Base-by-base conservation (phyloP, 2,113 vertebrate genomes). In the Chionodraco myersi region DNA sequence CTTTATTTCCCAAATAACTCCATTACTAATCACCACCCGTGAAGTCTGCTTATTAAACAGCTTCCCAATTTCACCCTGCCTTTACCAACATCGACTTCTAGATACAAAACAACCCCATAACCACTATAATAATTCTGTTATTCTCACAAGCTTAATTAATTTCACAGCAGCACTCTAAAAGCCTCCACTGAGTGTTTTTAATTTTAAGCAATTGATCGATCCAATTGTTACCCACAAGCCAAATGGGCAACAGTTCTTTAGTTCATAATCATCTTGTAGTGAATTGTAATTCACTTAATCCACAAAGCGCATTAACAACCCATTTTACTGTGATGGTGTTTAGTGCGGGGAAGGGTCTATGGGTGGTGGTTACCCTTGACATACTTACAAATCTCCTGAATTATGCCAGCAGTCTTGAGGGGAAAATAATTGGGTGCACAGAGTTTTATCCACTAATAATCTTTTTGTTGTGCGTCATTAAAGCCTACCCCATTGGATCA, bases 381-480 rank as follows among this genome's bases (percentile, higher is more conserved):
- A 30, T 53, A 34, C 30, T 41, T 16, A 36, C 72, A 84, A 61
- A 21, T 63, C 45, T 59, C 15, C 9, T 44, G 16, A 48, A 68
- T 61, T 47, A 21, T 72, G 57, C n/a, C 57, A 59, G 47, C 62
- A 66, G 69, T 41, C 45, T 54, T 41, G 49, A 65, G 21, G 21
- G 16, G 49, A 53, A 87, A 79, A 49, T 87, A 74, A 81, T 75
- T 78, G 79, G 53, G 2, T 72, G n/a, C 73, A 36, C 47, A 67
- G 44, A 67, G 23, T 60, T 86, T 58, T 76, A 48, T 60, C 56
- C 56, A 58, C 60, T 80, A 85, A 87, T 82, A 67, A 88, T 63
- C 47, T 26, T 82, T 82, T 69, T 51, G 36, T 70, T 66, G 75
- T 82, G 57, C 11, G 2, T 84, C 82, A 88, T 89, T 86, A 86